Base-by-base conservation (phyloP, 1,140 invertebrate species). In the Caenorhabditis briggsae region DNA sequence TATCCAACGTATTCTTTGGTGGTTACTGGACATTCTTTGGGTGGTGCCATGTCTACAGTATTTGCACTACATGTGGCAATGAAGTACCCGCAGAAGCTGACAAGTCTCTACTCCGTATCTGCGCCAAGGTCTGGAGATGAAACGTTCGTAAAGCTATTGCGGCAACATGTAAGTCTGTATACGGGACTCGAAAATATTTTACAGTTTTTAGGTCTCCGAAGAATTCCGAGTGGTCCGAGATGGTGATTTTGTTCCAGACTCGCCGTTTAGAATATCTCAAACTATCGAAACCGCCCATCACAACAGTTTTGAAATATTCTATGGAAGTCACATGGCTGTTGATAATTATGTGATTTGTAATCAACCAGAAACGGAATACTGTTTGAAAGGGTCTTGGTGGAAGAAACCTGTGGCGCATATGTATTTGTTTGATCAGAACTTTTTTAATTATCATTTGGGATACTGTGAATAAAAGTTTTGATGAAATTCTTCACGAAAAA, bases 241-340 rank as follows among this genome's bases (percentile, higher is more conserved):
- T n/a, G 70, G 70, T 12, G 70, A 78, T 50, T 78, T 78, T 50
- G 70, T 78, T 41, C 70, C 70, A 48, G 70, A 78, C 14, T 48
- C 70, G 9, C 70, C 70, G 9, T 78, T 78, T n/a, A 14, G 70
- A 23, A 46, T 78, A 14, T 78, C 70, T 12, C 70, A 78, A 78
- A 78, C 70, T 8, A 78, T 78, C 11, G 70, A 78, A 41, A 78
- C 70, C 20, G 70, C 70, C 14, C 70, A 78, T 50, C 70, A 78
- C 23, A 78, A 78, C 25, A 78, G 70, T 78, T 78, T 78, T 78
- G 70, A 78, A 78, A 78, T 78, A 50, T 78, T 78, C 20, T 78
- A 78, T 43, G 70, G 70, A 50, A 78, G 70, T 23, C 70, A 78
- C 46, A 78, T 78, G 70, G 70, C 70, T 46, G 46, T 78, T 23